Percentiles rank a stretch among this genome's conserved stretches.
Conservation (phyloP, 2,113 vertebrate species). For the Thamnophis sirtalis region DNA sequence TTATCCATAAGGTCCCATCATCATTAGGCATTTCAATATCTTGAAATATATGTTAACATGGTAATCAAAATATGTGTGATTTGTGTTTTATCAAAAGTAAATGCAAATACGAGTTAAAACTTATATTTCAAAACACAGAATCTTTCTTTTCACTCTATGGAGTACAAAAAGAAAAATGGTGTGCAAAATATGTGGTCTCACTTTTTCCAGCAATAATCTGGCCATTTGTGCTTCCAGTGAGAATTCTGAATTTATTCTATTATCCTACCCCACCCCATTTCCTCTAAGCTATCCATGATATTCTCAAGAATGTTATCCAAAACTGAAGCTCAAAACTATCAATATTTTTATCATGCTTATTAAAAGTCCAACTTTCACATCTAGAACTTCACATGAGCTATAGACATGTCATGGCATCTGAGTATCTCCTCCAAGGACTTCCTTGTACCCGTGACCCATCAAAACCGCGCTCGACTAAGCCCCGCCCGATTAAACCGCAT, state of each 20-base stretch:
- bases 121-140: background rate
- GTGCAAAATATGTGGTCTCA: background rate
- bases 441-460: too few species aligned
- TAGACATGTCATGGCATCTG: background rate
- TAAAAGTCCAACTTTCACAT: background rate
- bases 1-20: background rate
- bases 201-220: background rate
- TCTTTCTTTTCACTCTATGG: background rate
- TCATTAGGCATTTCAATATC: background rate
- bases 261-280: background rate
- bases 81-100: background rate
- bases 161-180: background rate
- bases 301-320: background rate
- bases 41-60: background rate
- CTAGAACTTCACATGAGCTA: background rate
- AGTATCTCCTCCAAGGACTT: background rate
- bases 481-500: too few species aligned
- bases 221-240: background rate
- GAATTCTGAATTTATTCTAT: background rate
- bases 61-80: background rate
- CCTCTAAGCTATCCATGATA: background rate
- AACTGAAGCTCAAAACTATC: background rate
- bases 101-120: background rate
- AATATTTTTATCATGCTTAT: background rate
- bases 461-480: too few species aligned